These are phyloP conservation scores for Athalia rosae DNA, from an alignment of 2,888 invertebrate genomes.

Conservation along the genomic window DNA sequence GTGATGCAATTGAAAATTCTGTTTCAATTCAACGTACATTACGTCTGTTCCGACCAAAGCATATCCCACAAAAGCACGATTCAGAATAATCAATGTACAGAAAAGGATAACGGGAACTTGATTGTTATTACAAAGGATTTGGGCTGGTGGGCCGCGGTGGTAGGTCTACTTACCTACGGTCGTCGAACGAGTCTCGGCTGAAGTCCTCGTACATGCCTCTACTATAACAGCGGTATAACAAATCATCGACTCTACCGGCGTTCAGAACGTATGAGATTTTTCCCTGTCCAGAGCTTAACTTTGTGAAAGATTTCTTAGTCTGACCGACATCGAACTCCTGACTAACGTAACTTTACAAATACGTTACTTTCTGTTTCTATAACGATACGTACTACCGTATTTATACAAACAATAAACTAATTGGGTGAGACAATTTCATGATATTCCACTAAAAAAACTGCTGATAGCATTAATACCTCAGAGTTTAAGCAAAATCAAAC, in stretches of 20 bases:
- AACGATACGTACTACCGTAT: too few species aligned
- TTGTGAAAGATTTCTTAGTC: conserved; percentile 65
- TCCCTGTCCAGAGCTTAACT: conserved; percentile 70
- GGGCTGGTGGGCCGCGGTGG: conserved; percentile 57
- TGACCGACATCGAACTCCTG: too few species aligned
- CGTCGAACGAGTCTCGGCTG: conserved; percentile 91
- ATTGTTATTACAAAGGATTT: conserved; percentile 47
- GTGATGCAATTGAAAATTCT: neutral
- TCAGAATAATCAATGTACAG: conserved; percentile 51
- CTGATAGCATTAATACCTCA: neutral
- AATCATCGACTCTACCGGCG: conserved; percentile 65
- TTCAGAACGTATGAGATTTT: conserved; percentile 44
- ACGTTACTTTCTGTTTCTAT: neutral
- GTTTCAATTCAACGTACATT: conserved; percentile 1
- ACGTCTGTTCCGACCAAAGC: conserved; percentile 5
- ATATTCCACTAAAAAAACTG: neutral
- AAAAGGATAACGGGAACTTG: conserved; percentile 52
- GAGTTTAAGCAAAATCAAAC: neutral
- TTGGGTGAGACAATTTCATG: too few species aligned
- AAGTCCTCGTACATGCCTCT: conserved; percentile 90
- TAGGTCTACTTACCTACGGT: conserved; percentile 81
- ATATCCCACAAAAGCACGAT: conserved; percentile 17
- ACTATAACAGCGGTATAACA: conserved; percentile 71
- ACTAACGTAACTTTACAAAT: neutral
- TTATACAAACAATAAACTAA: too few species aligned